Percentiles rank a stretch among this genome's conserved stretches.
phyloP scores from a whole-genome alignment of 2,888 invertebrate species.

The Pogonocherus hispidulus region DNA sequence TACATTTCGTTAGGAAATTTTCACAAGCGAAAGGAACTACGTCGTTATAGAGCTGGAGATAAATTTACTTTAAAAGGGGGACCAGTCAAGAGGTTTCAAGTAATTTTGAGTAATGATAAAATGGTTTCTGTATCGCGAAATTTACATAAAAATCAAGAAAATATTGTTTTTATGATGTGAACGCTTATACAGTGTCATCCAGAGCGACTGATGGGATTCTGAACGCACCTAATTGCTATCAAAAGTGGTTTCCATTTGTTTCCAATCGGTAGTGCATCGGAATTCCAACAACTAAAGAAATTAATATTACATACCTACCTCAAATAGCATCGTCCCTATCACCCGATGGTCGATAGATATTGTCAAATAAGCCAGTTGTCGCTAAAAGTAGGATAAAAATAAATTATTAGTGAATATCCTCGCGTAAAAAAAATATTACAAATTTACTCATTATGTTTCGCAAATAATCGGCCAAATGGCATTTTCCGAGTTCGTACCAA shows the following conservation, averaged over 20 bases:
- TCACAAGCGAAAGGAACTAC: conserved; percentile 73
- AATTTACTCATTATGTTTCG: conserved; percentile 62
- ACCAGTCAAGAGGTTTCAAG: no score
- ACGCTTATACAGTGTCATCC: no score
- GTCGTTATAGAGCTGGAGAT: conserved; percentile 73
- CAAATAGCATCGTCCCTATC: conserved; percentile 73
- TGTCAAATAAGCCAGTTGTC: conserved; percentile 72
- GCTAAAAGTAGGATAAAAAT: conserved; percentile 67
- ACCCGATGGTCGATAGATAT: conserved; percentile 68
- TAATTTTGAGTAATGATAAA: no score
- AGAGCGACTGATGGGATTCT: no score
- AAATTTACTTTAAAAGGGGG: no score
- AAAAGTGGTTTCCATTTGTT: no score
- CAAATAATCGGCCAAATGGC: conserved; percentile 68
- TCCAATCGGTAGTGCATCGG: no score
- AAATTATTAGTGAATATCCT: neutral
- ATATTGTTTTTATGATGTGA: no score
- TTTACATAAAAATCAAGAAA: no score
- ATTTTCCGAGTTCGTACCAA: conserved; percentile 68
- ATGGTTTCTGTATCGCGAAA: no score
- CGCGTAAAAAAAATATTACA: conserved; percentile 43
- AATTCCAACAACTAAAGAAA: no score
- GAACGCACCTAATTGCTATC: no score
- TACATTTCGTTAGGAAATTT: conserved; percentile 73
- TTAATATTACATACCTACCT: conserved; percentile 68